phyloP scores from a whole-genome alignment of 2,113 vertebrate genomes.

The Mastomys natalensis region DNA sequence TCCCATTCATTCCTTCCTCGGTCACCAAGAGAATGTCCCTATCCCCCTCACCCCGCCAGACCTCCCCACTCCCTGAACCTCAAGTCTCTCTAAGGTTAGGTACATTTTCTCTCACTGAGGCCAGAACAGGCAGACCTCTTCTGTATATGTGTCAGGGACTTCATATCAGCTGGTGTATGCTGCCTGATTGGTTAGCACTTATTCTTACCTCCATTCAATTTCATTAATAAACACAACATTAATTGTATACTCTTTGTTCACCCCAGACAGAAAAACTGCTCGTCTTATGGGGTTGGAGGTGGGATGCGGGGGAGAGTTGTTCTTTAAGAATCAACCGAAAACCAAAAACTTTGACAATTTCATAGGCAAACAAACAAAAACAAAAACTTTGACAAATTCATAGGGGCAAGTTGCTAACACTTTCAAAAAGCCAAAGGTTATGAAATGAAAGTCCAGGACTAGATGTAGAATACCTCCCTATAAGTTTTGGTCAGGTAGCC shows the following conservation, averaged over 20 bases:
- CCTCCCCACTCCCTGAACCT: too few species aligned
- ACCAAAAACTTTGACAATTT: neutral
- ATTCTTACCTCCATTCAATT: neutral
- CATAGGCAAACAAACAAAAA: neutral
- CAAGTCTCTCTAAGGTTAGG: too few species aligned
- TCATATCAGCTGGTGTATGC: too few species aligned
- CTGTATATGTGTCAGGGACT: too few species aligned
- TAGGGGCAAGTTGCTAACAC: too few species aligned
- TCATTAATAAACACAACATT: neutral
- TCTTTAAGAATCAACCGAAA: neutral
- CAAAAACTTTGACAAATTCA: neutral
- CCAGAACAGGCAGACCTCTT: too few species aligned
- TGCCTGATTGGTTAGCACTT: neutral
- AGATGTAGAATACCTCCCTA: neutral
- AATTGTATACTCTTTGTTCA: neutral
- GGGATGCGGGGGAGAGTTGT: neutral
- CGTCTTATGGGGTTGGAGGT: neutral
- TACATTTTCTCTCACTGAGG: too few species aligned
- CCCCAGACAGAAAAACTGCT: neutral
- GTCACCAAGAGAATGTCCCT: too few species aligned
- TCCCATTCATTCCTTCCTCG: too few species aligned
- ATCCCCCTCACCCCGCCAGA: too few species aligned
- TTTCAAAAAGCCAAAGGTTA: neutral
- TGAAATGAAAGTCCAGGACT: too few species aligned
- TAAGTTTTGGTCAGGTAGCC: neutral